Conservation (phyloP, 2,797 vertebrate species). For the Cossypha polioptera region DNA sequence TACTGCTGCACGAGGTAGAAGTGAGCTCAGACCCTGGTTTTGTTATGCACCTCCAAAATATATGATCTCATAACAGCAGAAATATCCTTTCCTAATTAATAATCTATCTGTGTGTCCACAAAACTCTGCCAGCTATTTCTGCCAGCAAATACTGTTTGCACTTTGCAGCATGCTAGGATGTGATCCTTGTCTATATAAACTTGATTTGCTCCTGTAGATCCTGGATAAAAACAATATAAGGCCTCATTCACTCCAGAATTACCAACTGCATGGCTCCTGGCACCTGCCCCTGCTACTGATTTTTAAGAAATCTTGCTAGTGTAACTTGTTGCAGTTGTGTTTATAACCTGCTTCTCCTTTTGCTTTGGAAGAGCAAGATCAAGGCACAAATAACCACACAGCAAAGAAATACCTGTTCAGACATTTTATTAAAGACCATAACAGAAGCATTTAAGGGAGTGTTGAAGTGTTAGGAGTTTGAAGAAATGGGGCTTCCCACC, state of each 20-base stretch:
- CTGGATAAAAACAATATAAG: neutral
- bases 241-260: neutral
- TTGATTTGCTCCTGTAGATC: neutral
- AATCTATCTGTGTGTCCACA: neutral
- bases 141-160: neutral
- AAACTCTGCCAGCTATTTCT: conserved; percentile 21
- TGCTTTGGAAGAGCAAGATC: neutral
- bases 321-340: neutral
- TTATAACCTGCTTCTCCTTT: neutral
- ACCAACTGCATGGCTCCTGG: neutral
- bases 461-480: neutral
- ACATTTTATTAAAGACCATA: neutral
- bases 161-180: neutral
- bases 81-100: conserved; percentile 5
- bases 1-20: neutral
- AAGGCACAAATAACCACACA: neutral
- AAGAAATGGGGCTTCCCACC: neutral
- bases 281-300: neutral
- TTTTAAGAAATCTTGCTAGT: neutral
- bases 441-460: neutral
- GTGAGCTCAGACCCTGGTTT: neutral
- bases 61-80: neutral
- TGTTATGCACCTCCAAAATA: neutral
- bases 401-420: neutral
- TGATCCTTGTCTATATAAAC: conserved; percentile 9